A percentile compares a stretch with the other conserved stretches of the same genome.
Evolutionary conservation across 2,888 invertebrate genomes (phyloP).

Genomic region (Dicroscelio sp.): DNA sequence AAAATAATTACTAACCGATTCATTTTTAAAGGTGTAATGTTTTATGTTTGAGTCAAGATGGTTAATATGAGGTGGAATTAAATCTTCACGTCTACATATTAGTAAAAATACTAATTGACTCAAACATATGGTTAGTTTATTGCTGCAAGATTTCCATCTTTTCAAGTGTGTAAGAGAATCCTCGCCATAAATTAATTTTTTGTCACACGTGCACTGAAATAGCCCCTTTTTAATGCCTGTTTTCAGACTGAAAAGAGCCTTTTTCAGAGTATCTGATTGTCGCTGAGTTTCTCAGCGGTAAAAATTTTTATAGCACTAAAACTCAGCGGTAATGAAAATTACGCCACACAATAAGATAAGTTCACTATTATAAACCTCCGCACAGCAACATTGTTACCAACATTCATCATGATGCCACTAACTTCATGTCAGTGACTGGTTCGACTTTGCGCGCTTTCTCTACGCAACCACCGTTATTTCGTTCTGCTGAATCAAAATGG

Average conservation of each 20-base stretch:
- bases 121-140: no score
- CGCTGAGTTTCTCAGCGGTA: not conserved
- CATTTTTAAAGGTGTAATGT: no score
- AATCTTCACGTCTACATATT: no score
- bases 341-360: not conserved
- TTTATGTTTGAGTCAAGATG: no score
- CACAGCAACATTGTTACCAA: not conserved
- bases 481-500: not conserved
- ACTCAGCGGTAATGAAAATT: conserved; percentile 4
- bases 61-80: no score
- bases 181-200: not conserved
- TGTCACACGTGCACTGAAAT: conserved; percentile 26
- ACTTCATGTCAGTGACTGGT: not conserved
- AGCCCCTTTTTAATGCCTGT: conserved; percentile 14
- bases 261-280: not conserved
- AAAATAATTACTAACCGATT: no score
- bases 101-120: no score
- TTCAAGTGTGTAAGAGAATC: no score
- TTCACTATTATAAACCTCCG: not conserved
- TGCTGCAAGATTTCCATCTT: no score
- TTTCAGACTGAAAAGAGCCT: conserved; percentile 5
- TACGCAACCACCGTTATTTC: not conserved
- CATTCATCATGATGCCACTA: not conserved
- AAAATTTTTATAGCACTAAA: not conserved
- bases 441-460: not conserved